A percentile compares a stretch with the other conserved stretches of the same genome.
Evolutionary conservation across 2,888 invertebrate genomes (phyloP).

Genomic region (Drosophila conformis): DNA sequence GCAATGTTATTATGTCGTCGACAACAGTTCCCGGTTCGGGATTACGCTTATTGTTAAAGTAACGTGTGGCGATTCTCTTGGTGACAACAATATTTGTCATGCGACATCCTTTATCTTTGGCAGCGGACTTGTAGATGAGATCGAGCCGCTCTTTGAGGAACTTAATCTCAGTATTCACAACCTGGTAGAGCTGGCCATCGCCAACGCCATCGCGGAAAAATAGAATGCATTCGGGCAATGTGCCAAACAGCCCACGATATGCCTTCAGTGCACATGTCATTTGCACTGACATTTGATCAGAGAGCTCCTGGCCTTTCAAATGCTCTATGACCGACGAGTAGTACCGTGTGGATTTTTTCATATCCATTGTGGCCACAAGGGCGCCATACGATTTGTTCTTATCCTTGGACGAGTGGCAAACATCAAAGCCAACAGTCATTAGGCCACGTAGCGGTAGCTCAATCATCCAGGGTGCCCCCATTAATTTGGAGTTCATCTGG

Average conservation of each 20-base stretch:
- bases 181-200: slow-evolving; percentile 94
- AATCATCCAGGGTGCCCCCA: slow-evolving; percentile 95
- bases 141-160: slow-evolving; percentile 86
- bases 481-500: slow-evolving; percentile 96
- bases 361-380: slow-evolving; percentile 90
- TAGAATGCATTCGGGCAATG: slow-evolving; percentile 90
- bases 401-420: slow-evolving; percentile 92
- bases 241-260: slow-evolving; percentile 74
- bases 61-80: slow-evolving; percentile 93
- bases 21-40: slow-evolving; percentile 95
- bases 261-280: slow-evolving; percentile 84
- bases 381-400: slow-evolving; percentile 90
- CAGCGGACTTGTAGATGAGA: slow-evolving; percentile 86
- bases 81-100: slow-evolving; percentile 94
- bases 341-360: slow-evolving; percentile 88
- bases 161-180: slow-evolving; percentile 91
- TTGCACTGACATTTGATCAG: slow-evolving; percentile 89
- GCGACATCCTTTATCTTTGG: slow-evolving; percentile 83
- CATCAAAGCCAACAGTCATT: slow-evolving; percentile 96
- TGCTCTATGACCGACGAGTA: slow-evolving; percentile 91
- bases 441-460: slow-evolving; percentile 88
- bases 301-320: slow-evolving; percentile 90
- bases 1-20: slow-evolving; percentile 93
- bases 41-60: slow-evolving; percentile 88
- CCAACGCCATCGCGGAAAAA: slow-evolving; percentile 97